Conservation (phyloP, 2,797 vertebrate genomes). For the Megaceryle alcyon region DNA sequence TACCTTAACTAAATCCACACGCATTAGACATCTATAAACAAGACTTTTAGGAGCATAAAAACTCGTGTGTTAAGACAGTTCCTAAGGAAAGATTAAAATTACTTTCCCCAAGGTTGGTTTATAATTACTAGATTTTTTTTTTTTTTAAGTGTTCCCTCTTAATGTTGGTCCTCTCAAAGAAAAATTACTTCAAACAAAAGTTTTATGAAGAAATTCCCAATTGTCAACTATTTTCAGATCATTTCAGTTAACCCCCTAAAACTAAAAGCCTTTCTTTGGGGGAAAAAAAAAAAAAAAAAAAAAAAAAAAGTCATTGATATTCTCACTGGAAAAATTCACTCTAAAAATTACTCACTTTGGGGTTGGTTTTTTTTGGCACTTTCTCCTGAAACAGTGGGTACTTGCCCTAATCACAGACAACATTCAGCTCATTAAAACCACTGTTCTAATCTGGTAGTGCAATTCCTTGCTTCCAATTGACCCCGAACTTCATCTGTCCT, state of each 20-base stretch:
- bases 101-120: neutral
- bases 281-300: neutral
- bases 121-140: neutral
- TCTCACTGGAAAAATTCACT: neutral
- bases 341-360: neutral
- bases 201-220: neutral
- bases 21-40: neutral
- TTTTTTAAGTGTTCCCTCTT: neutral
- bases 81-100: neutral
- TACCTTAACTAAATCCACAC: neutral
- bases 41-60: neutral
- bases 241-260: neutral
- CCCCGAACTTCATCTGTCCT: neutral
- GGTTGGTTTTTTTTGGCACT: neutral
- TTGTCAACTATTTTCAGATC: neutral
- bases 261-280: neutral
- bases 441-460: neutral
- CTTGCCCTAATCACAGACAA: neutral
- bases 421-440: neutral
- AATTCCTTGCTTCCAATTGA: neutral
- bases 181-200: neutral
- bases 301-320: neutral
- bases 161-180: neutral
- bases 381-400: neutral
- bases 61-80: neutral